Evolutionary conservation across 2,888 invertebrate genomes (phyloP).

Genomic region (Leptinotarsa tumamoca): DNA sequence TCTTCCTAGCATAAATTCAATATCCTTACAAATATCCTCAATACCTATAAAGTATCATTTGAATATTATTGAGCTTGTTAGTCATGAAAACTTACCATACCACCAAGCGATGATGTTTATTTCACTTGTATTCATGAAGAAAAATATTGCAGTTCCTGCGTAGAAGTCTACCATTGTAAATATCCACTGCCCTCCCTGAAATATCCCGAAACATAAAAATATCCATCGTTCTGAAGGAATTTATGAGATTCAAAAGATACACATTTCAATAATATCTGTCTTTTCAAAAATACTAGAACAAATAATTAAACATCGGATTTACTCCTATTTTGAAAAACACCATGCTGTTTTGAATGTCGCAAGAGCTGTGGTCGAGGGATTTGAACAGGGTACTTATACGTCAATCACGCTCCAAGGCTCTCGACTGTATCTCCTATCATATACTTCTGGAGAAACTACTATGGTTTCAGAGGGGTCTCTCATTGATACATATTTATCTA

Average conservation of each 20-base stretch:
- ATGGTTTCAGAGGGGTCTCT: too few species aligned
- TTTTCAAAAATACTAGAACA: too few species aligned
- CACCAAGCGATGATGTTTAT: slow-evolving; percentile 62
- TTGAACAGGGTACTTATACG: too few species aligned
- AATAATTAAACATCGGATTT: too few species aligned
- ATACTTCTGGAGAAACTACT: too few species aligned
- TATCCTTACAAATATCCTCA: slow-evolving; percentile 76
- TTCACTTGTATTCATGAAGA: slow-evolving; percentile 71
- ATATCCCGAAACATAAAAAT: slow-evolving; percentile 20
- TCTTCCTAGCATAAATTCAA: slow-evolving; percentile 83
- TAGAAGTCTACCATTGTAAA: slow-evolving; percentile 72
- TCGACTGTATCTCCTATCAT: too few species aligned
- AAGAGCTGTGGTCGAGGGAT: too few species aligned
- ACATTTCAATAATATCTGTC: neutral
- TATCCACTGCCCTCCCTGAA: slow-evolving; percentile 73
- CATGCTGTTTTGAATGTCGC: too few species aligned
- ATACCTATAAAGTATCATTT: slow-evolving; percentile 67
- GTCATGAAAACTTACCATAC: slow-evolving; percentile 48
- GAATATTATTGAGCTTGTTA: neutral
- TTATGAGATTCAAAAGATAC: too few species aligned
- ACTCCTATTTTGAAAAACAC: neutral
- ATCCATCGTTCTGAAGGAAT: too few species aligned
- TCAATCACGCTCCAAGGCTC: too few species aligned
- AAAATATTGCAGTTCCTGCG: slow-evolving; percentile 73
- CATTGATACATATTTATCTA: too few species aligned